Percentiles rank a stretch among this genome's conserved stretches.
phyloP scores from a whole-genome alignment of 92 coral and sea anemone genomes.

The Zoanthus sansibaricus region DNA sequence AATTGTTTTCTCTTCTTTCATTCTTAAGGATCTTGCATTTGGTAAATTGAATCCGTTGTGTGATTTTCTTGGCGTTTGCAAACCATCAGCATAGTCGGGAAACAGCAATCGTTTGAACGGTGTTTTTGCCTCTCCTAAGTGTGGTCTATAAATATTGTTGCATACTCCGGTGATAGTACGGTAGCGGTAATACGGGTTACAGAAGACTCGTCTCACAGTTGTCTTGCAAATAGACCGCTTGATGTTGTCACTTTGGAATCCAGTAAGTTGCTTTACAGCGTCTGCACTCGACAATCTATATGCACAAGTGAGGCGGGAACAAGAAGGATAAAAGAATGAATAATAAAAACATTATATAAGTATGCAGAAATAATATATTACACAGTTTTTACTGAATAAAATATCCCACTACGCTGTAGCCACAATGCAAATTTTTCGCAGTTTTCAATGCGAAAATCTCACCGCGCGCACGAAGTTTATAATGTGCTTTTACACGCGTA shows the following conservation, averaged over 20 bases:
- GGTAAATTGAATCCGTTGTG: neutral
- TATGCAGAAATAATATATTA: no score
- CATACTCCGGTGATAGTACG: conserved; percentile 8
- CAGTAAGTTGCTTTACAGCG: neutral
- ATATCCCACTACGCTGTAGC: no score
- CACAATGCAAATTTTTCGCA: no score
- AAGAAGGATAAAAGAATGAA: no score
- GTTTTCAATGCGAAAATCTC: no score
- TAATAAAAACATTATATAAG: no score
- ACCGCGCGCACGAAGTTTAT: no score
- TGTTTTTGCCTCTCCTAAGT: neutral
- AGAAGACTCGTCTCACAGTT: neutral
- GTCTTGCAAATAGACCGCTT: neutral
- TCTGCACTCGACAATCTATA: neutral
- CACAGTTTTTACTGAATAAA: no score
- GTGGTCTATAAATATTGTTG: neutral
- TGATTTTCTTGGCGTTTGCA: conserved; percentile 8
- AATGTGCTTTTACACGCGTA: no score
- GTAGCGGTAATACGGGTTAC: neutral
- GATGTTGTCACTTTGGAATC: neutral
- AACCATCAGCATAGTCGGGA: conserved; percentile 21
- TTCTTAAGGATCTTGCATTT: conserved; percentile 7
- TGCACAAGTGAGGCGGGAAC: neutral
- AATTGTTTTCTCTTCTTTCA: no score
- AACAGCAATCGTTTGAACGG: conserved; percentile 1